Evolutionary conservation across 2,113 vertebrate species (phyloP), one percentile per base, ranked within the genome.

Genomic region (Octodon degus): DNA sequence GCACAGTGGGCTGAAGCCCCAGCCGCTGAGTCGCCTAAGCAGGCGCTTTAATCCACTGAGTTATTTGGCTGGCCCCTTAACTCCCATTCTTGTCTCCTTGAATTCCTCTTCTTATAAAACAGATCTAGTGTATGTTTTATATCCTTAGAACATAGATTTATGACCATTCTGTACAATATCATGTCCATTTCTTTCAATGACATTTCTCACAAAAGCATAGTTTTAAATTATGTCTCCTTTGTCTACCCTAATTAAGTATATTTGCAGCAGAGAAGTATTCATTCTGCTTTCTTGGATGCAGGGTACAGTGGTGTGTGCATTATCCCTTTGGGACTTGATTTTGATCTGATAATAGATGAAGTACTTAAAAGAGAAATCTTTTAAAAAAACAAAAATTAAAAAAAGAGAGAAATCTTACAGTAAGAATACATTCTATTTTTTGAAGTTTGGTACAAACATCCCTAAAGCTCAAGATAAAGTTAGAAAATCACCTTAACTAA

Each of bases 141-240:
- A 60, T 74, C 67, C 14, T 88, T 95, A 7, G 7, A 86, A 96
- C 92, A 43, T 25, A 43, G 74, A 96, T 87, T 43, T 63, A 34
- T 96, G 88, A 90, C 60, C 62, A 76, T 91, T 92, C 83, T 25
- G 40, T 16, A 27, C 24, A 47, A 34, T 53, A 34, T 96, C 93
- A 94, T 89, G 37, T 84, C 83, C 50, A 95, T 92, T 96, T 77
- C 77, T 32, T 95, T 97, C 37, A 63, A 30, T 58, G 62, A 65
- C 77, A 47, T 76, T 86, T 86, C 50, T 77, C 37, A 93, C 72
- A 93, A 97, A 97, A 93, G 16, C 43, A 68, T 1, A 68, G 19
- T 89, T 97, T 91, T 90, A 95, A 97, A 95, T 91, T 67, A 53
- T 68, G 86, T 88, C 89, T 96, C 68, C 93, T 92, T 89, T 96